Evolutionary conservation across 2,888 invertebrate genomes (phyloP), one percentile per base, ranked within the genome.

Genomic region (Oligia strigilis): DNA sequence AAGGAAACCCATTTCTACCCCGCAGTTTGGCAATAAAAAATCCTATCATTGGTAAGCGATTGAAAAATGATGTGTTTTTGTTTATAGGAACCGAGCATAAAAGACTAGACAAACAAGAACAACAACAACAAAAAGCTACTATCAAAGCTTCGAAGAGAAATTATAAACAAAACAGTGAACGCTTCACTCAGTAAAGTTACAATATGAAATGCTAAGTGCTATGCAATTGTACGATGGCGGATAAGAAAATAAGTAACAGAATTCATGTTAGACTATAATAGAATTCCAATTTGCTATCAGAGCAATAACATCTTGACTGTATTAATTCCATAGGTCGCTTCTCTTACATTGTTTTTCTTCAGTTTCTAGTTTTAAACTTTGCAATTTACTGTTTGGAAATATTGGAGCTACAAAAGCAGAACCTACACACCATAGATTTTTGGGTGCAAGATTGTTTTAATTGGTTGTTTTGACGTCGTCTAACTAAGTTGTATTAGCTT

Each of bases 201-300:
- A 83, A 80, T 73, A 84, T 85, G 82, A 83, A 83, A 86, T 85
- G 86, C 84, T 85, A 88, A 89, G 76, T 85, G 84, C 84, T 75
- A 71, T 85, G 85, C 87, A 87, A 85, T 83, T 83, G 77, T 87
- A 85, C 66, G 87, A 89, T 88, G 81, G 62, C n/a, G 78, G 88
- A 89, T 89, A 89, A 88, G 85, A 79, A 81, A 87, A 85, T 87
- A 85, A 86, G 82, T 88, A 88, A 85, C 84, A 88, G 87, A 86
- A 87, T 84, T 86, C 78, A 83, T 81, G 85, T 82, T 81, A 82
- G 77, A 86, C 80, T 82, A 85, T 89, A 90, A 90, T 90, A 88
- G 83, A 89, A 89, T 88, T 87, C 82, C 84, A 89, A 89, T 89
- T 89, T 85, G 77, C 75, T 90, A 90, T 88, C 87, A 69, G 71